Evolutionary conservation across 2,113 vertebrate genomes (phyloP).

Genomic region (Vulpes vulpes): DNA sequence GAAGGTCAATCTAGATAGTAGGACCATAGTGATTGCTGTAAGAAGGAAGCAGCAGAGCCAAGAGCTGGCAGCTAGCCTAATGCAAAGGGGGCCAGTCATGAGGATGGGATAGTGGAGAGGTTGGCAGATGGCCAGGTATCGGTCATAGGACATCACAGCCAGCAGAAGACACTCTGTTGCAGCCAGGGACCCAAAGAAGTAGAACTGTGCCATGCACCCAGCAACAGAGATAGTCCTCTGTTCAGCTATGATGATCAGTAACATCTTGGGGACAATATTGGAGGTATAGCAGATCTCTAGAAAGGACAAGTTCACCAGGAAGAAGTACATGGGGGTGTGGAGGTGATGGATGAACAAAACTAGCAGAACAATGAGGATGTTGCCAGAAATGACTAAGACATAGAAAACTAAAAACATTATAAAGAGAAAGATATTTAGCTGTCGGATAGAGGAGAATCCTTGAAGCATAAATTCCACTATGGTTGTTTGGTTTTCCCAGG

Average conservation of each 20-base stretch:
- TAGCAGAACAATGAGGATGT: constrained; percentile 69
- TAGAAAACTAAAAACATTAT: constrained; percentile 71
- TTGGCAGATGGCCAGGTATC: constrained; percentile 74
- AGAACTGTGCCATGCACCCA: constrained; percentile 74
- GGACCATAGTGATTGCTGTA: constrained; percentile 42
- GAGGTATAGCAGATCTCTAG: constrained; percentile 77
- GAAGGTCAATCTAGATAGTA: constrained; percentile 68
- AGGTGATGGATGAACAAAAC: constrained; percentile 70
- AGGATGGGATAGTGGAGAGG: constrained; percentile 63
- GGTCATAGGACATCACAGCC: constrained; percentile 71
- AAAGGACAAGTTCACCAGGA: constrained; percentile 76
- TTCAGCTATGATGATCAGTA: constrained; percentile 56
- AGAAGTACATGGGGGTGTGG: constrained; percentile 79
- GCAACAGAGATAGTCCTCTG: constrained; percentile 65
- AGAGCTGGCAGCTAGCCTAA: constrained; percentile 52
- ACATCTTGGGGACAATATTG: constrained; percentile 73
- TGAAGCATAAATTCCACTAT: constrained; percentile 67
- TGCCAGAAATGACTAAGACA: constrained; percentile 69
- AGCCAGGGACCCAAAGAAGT: constrained; percentile 77
- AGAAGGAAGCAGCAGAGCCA: constrained; percentile 76
- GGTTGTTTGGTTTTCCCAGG: constrained; percentile 63
- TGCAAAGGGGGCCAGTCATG: constrained; percentile 63
- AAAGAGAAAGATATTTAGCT: constrained; percentile 73
- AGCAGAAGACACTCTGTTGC: constrained; percentile 77
- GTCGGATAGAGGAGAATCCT: constrained; percentile 69